A percentile compares a stretch with the other conserved stretches of the same genome.
Conservation (phyloP, 2,113 vertebrate species). For the Ctenodactylus gundi region DNA sequence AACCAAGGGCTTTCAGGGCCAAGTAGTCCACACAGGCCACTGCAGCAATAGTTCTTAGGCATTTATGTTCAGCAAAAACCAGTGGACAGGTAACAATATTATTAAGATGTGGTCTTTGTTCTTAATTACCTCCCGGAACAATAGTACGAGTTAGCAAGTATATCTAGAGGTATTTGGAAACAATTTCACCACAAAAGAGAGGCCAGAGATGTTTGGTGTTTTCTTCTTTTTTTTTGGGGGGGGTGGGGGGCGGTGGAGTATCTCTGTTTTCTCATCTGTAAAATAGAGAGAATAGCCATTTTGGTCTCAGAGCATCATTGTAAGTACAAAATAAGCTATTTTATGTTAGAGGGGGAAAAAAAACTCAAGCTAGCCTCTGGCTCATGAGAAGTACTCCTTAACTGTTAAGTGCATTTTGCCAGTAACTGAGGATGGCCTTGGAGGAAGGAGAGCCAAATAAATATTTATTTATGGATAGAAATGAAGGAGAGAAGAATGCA, state of each 20-base stretch:
- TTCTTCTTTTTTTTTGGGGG: too few relatives aligned
- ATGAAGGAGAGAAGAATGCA: background rate
- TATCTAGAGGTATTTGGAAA: background rate
- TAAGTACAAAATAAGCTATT: background rate
- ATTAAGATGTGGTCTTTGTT: background rate
- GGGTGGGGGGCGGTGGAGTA: background rate
- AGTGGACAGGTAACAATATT: background rate
- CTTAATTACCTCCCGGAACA: background rate
- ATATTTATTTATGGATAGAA: background rate
- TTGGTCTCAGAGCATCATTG: background rate
- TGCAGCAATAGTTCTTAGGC: background rate
- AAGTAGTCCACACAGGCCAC: background rate
- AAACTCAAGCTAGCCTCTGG: background rate
- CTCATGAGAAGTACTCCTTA: background rate
- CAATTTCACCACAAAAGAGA: background rate
- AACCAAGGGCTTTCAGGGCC: background rate
- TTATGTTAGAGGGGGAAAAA: too few relatives aligned
- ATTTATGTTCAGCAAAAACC: background rate
- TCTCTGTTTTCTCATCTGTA: background rate
- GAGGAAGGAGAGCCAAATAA: background rate
- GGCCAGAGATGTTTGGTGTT: background rate
- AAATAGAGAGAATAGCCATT: background rate
- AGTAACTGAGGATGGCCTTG: background rate
- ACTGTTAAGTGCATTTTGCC: background rate
- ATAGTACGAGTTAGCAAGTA: background rate